These are phyloP conservation scores for Mustela nigripes DNA, from an alignment of 2,113 vertebrate genomes.

Conservation along the genomic window DNA sequence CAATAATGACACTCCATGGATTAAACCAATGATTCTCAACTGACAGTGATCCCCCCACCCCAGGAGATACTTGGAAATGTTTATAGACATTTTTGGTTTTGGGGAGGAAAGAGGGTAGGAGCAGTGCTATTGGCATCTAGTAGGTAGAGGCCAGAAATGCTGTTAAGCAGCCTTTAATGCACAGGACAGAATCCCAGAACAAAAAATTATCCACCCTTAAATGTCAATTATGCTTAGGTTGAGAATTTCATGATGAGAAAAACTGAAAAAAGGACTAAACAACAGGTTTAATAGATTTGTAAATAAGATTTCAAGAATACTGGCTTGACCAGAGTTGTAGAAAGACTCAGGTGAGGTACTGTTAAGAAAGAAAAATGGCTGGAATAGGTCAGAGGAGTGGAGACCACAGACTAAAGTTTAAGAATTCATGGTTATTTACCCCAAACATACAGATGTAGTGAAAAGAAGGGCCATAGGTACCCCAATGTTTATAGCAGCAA, in stretches of 20 bases:
- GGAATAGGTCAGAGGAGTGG: neutral
- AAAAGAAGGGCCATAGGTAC: no score
- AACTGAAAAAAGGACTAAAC: conserved; percentile 12
- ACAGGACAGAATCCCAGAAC: neutral
- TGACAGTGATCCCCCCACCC: neutral
- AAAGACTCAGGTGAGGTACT: neutral
- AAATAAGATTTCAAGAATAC: conserved; percentile 29
- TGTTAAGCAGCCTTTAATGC: neutral
- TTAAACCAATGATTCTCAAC: neutral
- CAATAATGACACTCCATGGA: neutral
- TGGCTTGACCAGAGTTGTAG: neutral
- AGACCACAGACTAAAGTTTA: neutral
- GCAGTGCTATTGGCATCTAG: neutral
- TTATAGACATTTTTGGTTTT: neutral
- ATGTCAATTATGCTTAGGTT: neutral
- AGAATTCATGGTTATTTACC: neutral
- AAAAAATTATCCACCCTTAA: neutral
- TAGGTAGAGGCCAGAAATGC: neutral
- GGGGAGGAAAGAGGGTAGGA: neutral
- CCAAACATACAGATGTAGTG: no score
- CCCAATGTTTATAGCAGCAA: no score
- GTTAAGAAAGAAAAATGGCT: neutral
- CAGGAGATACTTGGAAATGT: neutral
- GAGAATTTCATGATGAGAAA: neutral
- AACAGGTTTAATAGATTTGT: neutral